Evolutionary conservation across 1,140 invertebrate species (phyloP), one percentile per base, ranked within the genome.

Genomic region (Zaprionus inermis): DNA sequence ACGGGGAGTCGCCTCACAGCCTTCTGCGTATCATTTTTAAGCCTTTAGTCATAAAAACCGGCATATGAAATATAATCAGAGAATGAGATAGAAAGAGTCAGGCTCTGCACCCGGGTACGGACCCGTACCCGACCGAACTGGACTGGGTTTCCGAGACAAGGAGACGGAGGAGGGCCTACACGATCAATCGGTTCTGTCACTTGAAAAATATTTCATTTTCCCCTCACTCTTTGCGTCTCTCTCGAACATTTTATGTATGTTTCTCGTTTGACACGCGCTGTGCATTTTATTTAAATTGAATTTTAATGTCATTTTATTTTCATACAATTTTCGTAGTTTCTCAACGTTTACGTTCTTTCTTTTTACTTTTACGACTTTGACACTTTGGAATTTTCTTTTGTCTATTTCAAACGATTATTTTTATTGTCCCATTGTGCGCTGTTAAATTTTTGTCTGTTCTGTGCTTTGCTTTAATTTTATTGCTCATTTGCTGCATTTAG

Each of bases 281-380:
- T 72, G 79, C 74, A 88, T 88, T 88, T 83, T 78, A 84, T 79
- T 69, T 72, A 74, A 77, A 88, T 80, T 89, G 74, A 68, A 83
- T 79, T 88, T 78, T 75, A 78, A 89, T 76, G 32, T 36, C 69
- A 72, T 83, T 86, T 84, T 70, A 83, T 73, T 69, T 76, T 75
- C 44, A 72, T 64, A 63, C 66, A 57, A 63, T 81, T 86, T 71
- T 71, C 59, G 30, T 76, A 78, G 74, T 72, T 82, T 72, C 44
- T 18, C 44, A 49, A 49, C 34, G 54, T 69, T 68, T 44, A 28
- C 24, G 24, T 32, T 56, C 68, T 68, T 64, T 46, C 61, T 49
- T 70, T 76, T 61, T 49, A 67, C 58, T 83, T 89, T 88, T 89
- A 88, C 79, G 74, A 76, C 77, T 64, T 89, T 75, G 80, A 83